Conservation (phyloP, 2,113 vertebrate genomes). For the Arothron firmamentum region DNA sequence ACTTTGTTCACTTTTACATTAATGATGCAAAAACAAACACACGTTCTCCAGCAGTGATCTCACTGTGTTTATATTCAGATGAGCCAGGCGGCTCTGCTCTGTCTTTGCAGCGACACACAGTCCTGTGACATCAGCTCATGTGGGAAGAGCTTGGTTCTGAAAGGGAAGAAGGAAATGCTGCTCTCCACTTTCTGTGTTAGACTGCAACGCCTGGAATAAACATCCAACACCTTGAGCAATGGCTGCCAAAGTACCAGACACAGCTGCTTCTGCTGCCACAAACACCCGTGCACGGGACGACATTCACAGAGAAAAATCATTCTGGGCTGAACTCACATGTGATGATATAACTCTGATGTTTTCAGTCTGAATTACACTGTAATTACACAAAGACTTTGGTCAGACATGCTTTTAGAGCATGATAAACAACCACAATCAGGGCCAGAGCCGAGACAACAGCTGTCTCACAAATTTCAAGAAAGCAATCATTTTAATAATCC, state of each 20-base stretch:
- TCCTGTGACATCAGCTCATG: not conserved
- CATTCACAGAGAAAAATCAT: too few species aligned
- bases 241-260: conserved; percentile 28
- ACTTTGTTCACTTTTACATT: too few species aligned
- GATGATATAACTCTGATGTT: not conserved
- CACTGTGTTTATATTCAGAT: too few species aligned
- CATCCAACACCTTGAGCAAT: too few species aligned
- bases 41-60: too few species aligned
- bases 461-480: conserved; percentile 13
- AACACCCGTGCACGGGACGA: conserved; percentile 1
- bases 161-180: not conserved
- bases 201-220: too few species aligned
- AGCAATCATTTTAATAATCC: conserved; percentile 11
- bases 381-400: conserved; percentile 47
- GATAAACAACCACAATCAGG: conserved; percentile 32
- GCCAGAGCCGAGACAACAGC: conserved; percentile 34
- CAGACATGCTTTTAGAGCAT: conserved; percentile 34
- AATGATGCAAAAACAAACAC: too few species aligned
- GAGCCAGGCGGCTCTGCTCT: too few species aligned
- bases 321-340: too few species aligned
- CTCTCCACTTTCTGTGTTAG: too few species aligned
- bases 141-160: not conserved
- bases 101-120: too few species aligned
- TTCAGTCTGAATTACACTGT: conserved; percentile 31
- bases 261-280: conserved; percentile 28